Evolutionary conservation across 2,888 invertebrate genomes (phyloP).

Genomic region (Allolobophora icterica): DNA sequence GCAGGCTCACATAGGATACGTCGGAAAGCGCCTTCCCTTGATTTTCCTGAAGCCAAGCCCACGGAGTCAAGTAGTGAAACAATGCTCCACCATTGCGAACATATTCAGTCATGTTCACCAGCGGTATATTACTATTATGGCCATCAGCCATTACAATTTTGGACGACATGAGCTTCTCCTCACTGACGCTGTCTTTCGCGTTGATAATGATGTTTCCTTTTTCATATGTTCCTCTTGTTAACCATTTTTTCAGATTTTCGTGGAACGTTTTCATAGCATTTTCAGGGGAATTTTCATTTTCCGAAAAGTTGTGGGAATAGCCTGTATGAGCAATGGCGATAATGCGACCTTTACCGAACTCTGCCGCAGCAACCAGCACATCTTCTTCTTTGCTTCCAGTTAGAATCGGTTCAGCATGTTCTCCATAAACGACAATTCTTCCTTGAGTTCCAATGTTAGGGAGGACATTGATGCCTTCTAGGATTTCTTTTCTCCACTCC

Average conservation of each 20-base stretch:
- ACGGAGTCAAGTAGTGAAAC: conserved; percentile 41
- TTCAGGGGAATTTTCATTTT: not conserved
- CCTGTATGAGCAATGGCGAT: conserved; percentile 38
- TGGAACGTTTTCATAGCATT: not conserved
- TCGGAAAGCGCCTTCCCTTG: conserved; percentile 40
- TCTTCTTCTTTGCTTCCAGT: conserved; percentile 35
- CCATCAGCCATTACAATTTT: not conserved
- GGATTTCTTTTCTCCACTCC: conserved; percentile 27
- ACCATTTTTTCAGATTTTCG: not conserved
- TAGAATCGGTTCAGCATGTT: conserved; percentile 34
- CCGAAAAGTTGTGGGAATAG: conserved; percentile 20
- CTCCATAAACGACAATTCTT: conserved; percentile 33
- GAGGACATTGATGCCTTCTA: not conserved
- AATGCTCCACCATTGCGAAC: conserved; percentile 45
- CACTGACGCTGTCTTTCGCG: not conserved
- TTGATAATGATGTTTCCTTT: not conserved
- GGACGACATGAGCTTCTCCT: not conserved
- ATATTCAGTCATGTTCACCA: not conserved
- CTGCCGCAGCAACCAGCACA: conserved; percentile 37
- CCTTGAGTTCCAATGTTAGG: conserved; percentile 34
- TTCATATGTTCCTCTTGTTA: not conserved
- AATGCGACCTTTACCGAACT: conserved; percentile 42
- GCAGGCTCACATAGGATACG: conserved; percentile 41
- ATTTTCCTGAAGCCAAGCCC: conserved; percentile 47
- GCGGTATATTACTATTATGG: no score